Percentiles rank a stretch among this genome's conserved stretches.
Conservation (phyloP, 2,797 vertebrate species). For the Astyanax mexicanus region DNA sequence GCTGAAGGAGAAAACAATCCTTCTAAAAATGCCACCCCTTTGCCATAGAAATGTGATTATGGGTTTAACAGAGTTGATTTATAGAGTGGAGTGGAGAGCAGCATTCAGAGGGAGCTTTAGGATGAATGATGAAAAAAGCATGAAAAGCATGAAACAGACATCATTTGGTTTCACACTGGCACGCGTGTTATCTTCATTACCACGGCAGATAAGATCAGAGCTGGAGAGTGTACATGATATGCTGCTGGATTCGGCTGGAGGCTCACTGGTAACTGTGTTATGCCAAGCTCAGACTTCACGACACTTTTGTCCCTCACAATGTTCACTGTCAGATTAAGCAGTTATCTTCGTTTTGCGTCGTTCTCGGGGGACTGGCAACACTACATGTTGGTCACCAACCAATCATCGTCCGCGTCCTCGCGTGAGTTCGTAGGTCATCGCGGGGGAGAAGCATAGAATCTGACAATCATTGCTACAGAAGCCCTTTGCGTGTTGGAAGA, state of each 20-base stretch:
- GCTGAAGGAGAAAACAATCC: slow-evolving; percentile 11
- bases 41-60: slow-evolving; percentile 29
- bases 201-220: neutral
- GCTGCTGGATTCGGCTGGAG: neutral
- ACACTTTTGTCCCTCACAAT: too few relatives aligned
- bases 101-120: neutral
- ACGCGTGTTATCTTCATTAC: neutral
- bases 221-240: slow-evolving; percentile 7
- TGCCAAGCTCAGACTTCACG: too few relatives aligned
- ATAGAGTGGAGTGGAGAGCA: neutral
- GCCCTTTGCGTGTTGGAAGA: too few relatives aligned
- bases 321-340: too few relatives aligned
- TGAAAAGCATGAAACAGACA: neutral
- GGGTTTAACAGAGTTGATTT: slow-evolving; percentile 14
- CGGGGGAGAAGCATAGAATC: too few relatives aligned
- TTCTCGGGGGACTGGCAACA: too few relatives aligned
- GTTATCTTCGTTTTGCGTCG: too few relatives aligned
- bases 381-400: too few relatives aligned
- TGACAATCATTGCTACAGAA: too few relatives aligned
- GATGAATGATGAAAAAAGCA: slow-evolving; percentile 21
- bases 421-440: too few relatives aligned
- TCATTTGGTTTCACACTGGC: neutral
- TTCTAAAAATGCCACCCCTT: slow-evolving; percentile 22
- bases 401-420: too few relatives aligned
- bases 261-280: too few relatives aligned